These are phyloP conservation scores for Galbula dea DNA, from an alignment of 2,113 vertebrate species.

Conservation along the genomic window DNA sequence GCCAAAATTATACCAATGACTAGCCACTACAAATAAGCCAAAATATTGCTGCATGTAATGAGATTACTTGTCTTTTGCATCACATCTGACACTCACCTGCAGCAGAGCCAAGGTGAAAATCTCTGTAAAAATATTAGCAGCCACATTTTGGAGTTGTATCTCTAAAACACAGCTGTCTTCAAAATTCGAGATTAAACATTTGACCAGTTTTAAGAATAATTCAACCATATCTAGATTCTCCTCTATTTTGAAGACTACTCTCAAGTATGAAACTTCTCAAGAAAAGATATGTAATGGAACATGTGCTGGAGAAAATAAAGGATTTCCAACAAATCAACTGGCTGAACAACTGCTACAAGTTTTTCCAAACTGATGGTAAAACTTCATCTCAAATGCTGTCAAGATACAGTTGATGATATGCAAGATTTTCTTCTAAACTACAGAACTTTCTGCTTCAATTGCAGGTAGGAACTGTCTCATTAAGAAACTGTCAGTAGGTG, in stretches of 20 bases:
- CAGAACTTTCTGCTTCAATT: background rate
- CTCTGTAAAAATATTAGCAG: background rate
- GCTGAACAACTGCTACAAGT: background rate
- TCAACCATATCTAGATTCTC: background rate
- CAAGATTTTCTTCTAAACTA: background rate
- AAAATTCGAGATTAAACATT: background rate
- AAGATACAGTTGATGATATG: background rate
- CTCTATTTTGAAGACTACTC: background rate
- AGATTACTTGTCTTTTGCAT: background rate
- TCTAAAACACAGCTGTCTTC: background rate
- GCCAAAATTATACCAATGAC: background rate
- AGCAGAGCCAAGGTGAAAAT: background rate
- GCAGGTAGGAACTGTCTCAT: background rate
- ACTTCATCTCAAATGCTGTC: background rate
- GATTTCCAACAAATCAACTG: background rate
- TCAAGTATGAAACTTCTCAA: background rate
- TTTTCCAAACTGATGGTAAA: background rate
- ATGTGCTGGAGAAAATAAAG: rapidly evolving
- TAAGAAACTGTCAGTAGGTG: slow-evolving; percentile 30
- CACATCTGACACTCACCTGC: background rate
- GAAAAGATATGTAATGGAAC: background rate
- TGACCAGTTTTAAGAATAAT: background rate
- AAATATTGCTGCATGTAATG: background rate
- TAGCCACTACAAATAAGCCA: background rate
- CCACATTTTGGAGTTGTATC: background rate